These are phyloP conservation scores for Chromis chromis DNA, from an alignment of 2,797 vertebrate species.

Conservation along the genomic window DNA sequence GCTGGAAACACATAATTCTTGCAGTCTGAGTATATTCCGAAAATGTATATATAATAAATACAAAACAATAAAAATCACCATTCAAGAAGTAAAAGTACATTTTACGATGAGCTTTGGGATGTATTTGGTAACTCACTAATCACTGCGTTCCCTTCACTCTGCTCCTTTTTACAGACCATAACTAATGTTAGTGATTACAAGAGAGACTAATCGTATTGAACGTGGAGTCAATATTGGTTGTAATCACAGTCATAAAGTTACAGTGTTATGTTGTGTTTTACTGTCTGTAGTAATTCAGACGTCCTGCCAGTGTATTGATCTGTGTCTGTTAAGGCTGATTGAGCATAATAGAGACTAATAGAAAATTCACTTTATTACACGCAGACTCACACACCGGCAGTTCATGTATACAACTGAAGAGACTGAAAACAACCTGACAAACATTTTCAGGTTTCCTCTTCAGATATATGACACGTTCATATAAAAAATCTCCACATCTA, in stretches of 20 bases:
- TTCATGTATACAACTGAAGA: not conserved
- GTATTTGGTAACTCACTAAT: constrained; percentile 20
- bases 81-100: not conserved
- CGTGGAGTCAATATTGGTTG: constrained; percentile 69
- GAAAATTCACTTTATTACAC: constrained; percentile 53
- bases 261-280: constrained; percentile 63
- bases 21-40: not conserved
- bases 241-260: constrained; percentile 79
- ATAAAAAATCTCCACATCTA: not conserved
- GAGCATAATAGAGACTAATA: constrained; percentile 72
- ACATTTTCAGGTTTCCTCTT: too few species aligned
- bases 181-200: constrained; percentile 66
- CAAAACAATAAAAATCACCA: not conserved
- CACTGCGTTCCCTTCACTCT: not conserved
- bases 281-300: constrained; percentile 64
- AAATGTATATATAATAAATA: not conserved
- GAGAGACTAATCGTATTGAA: constrained; percentile 66
- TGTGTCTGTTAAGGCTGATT: constrained; percentile 72
- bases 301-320: constrained; percentile 68
- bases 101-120: constrained; percentile 7
- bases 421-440: not conserved
- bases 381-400: constrained; percentile 6
- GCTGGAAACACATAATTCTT: too few species aligned
- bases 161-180: constrained; percentile 41
- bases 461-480: too few species aligned